A percentile compares a stretch with the other conserved stretches of the same genome.
phyloP scores from a whole-genome alignment of 1,140 invertebrate genomes.

The Drosophila rufa region DNA sequence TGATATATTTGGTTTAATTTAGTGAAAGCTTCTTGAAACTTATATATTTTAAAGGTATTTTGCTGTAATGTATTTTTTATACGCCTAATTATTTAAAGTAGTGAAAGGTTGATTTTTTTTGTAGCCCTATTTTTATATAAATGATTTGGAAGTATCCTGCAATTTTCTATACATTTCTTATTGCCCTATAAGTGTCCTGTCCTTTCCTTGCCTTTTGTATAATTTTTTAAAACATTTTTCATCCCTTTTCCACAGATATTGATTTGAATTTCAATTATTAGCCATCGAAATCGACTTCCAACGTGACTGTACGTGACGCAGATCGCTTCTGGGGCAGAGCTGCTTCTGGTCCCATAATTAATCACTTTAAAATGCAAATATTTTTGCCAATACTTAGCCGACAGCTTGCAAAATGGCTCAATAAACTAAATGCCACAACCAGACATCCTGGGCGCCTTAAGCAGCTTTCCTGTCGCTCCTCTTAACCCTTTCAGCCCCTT shows the following conservation, averaged over 20 bases:
- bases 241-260: background rate
- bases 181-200: background rate
- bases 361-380: conserved; percentile 75
- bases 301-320: conserved; percentile 21
- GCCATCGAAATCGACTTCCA: conserved; percentile 1
- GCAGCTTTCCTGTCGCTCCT: conserved; percentile 1
- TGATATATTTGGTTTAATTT: background rate
- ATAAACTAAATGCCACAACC: conserved; percentile 63
- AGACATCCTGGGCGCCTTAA: conserved; percentile 5
- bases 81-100: too few species aligned
- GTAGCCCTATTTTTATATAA: too few species aligned
- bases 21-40: background rate
- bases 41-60: too few species aligned
- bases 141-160: too few species aligned
- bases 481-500: background rate
- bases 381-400: conserved; percentile 36
- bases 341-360: conserved; percentile 39
- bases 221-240: background rate
- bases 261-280: conserved; percentile 14
- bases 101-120: too few species aligned
- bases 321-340: background rate
- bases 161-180: background rate
- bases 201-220: background rate
- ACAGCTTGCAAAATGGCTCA: conserved; percentile 51
- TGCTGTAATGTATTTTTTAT: too few species aligned